phyloP scores from a whole-genome alignment of 2,113 vertebrate species.

The Thryonomys swinderianus region DNA sequence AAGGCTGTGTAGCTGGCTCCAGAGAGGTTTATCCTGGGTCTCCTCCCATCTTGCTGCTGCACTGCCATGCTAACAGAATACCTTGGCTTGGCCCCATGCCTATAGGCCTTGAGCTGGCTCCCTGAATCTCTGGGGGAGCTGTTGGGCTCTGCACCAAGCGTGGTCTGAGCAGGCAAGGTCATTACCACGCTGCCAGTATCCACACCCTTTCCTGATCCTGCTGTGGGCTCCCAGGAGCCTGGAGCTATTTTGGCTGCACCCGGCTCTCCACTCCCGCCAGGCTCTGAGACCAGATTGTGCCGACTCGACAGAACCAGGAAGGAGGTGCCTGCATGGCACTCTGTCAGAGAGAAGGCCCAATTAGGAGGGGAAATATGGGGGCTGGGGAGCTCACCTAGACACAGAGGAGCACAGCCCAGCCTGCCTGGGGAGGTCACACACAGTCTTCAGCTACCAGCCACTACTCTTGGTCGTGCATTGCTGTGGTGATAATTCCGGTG shows the following conservation, averaged over 20 bases:
- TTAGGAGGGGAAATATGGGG: not conserved
- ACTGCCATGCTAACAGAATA: fast-evolving
- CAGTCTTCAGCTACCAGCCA: not conserved
- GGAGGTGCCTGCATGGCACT: not conserved
- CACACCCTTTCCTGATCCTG: not conserved
- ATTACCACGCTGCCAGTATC: not conserved
- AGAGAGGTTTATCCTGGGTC: not conserved
- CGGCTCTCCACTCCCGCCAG: not conserved
- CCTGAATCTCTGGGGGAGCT: not conserved
- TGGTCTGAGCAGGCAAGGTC: not conserved
- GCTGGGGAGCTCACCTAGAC: not conserved
- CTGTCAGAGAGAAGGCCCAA: slow-evolving; percentile 53
- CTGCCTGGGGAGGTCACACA: not conserved
- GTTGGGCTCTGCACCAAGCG: not conserved
- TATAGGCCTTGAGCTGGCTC: not conserved
- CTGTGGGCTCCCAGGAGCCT: not conserved
- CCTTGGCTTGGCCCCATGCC: not conserved
- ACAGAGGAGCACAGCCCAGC: not conserved
- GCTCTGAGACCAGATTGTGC: slow-evolving; percentile 63
- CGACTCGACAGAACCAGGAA: not conserved
- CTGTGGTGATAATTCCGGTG: not conserved
- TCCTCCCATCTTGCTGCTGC: not conserved
- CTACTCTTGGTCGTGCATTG: not conserved
- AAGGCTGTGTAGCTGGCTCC: too few relatives aligned
- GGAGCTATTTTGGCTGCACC: not conserved